Base-by-base conservation (phyloP, 2,113 vertebrate species). In the Quiscalus mexicanus region DNA sequence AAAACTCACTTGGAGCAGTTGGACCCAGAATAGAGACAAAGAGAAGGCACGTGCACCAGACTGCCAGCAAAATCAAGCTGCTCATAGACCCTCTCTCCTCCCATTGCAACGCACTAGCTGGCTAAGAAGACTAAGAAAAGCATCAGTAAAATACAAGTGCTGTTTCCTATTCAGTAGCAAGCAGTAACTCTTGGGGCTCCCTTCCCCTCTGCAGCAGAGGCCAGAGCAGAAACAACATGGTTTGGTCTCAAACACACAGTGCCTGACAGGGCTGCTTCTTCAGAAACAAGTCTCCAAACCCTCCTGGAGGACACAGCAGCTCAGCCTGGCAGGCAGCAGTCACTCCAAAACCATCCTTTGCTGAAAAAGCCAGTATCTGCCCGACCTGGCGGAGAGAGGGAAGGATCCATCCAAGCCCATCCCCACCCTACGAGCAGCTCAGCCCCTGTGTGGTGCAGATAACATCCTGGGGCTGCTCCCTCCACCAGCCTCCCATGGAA, bases 111-210 rank as follows among this genome's bases (percentile, higher is more conserved):
- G 0, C 41, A 23, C 49, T 5, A 31, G 17, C 10, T 78, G 39
- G 58, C 50, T 56, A 69, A 62, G 81, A 84, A 76, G 49, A 33
- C 77, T 53, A 28, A 41, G 30, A 68, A 80, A 80, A 28, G 6
- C 1, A 1, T 11, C 35, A 8, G 33, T 75, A 77, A 37, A 63
- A 70, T 5, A 4, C 14, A 31, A 47, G 28, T 0, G 15, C 7
- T 45, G 50, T 35, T 75, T 39, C 55, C 77, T 37, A 9, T 5
- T 37, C 55, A 3, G 0, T 0, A 49, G 37, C 0, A 2, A 83
- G 80, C 58, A 56, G n/a, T 6, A 3, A 30, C 35, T 31, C 53
- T 14, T 1, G 5, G 71, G 47, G n/a, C 19, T 90, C 60, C 55
- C 30, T 12, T 55, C 25, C 55, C 23, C 37, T 17, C 64, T 45